Evolutionary conservation across 2,888 invertebrate species (phyloP).

Genomic region (Acutogordius australiensis): DNA sequence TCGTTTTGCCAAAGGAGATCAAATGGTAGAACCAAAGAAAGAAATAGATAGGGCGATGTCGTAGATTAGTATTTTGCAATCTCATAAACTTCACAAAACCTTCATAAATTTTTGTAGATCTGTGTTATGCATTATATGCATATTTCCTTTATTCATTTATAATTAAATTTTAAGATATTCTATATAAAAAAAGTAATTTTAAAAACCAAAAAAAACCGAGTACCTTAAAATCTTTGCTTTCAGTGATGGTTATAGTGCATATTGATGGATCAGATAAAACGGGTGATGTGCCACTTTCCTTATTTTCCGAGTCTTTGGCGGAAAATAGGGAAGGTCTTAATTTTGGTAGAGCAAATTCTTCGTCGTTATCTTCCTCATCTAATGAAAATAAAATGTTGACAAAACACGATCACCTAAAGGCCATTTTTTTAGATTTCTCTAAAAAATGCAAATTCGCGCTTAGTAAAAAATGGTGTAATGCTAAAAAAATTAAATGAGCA

Average conservation of each 20-base stretch:
- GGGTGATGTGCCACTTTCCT: constrained; percentile 32
- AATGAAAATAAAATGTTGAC: too few relatives aligned
- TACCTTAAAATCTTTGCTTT: constrained; percentile 95
- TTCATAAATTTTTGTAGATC: too few relatives aligned
- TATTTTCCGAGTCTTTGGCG: not conserved
- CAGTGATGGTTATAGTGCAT: constrained; percentile 63
- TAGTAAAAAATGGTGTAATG: too few relatives aligned
- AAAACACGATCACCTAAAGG: constrained; percentile 40
- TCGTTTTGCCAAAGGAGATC: too few relatives aligned
- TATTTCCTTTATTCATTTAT: too few relatives aligned
- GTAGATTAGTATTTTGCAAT: too few relatives aligned
- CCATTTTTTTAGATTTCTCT: constrained; percentile 22
- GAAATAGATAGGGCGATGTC: too few relatives aligned
- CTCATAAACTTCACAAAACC: too few relatives aligned
- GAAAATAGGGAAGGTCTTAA: not conserved
- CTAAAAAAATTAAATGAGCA: too few relatives aligned
- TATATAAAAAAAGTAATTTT: not conserved
- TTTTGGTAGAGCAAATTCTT: not conserved
- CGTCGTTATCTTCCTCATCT: not conserved
- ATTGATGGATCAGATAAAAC: constrained; percentile 55
- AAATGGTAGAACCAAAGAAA: too few relatives aligned
- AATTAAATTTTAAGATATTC: not conserved
- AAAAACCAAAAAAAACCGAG: too few relatives aligned
- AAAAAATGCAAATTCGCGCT: not conserved
- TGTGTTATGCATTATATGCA: too few relatives aligned